A percentile compares a stretch with the other conserved stretches of the same genome.
Evolutionary conservation across 2,113 vertebrate genomes (phyloP).

Genomic region (Triplophysa rosa): DNA sequence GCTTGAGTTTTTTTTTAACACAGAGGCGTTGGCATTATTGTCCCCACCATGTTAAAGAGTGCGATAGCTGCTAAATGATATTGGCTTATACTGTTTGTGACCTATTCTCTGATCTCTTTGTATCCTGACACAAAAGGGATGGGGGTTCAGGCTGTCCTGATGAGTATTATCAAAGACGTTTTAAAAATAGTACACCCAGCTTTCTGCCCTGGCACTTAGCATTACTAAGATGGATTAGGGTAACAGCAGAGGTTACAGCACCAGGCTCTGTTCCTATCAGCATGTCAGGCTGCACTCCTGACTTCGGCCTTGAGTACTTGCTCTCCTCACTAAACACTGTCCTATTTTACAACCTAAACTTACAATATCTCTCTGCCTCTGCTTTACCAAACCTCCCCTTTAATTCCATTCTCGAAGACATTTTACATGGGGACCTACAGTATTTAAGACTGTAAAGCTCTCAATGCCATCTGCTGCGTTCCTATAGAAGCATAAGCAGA

Average conservation of each 20-base stretch:
- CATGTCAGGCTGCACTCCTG: slow-evolving; percentile 33
- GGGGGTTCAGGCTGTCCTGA: slow-evolving; percentile 26
- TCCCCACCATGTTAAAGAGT: neutral
- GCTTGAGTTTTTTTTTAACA: neutral
- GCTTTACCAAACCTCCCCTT: neutral
- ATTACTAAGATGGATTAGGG: slow-evolving; percentile 53
- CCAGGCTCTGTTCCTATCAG: slow-evolving; percentile 33
- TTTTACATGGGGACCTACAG: neutral
- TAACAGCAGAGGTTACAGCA: slow-evolving; percentile 51
- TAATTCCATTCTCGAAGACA: neutral
- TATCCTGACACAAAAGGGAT: slow-evolving; percentile 31
- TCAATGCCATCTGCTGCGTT: neutral
- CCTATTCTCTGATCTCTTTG: slow-evolving; percentile 30
- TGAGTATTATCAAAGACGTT: slow-evolving; percentile 47
- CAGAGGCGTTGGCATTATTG: neutral
- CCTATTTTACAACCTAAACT: slow-evolving; percentile 33
- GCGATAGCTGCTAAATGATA: neutral
- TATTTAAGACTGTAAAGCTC: neutral
- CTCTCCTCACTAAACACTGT: slow-evolving; percentile 24
- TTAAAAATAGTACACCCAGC: slow-evolving; percentile 46
- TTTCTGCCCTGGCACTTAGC: slow-evolving; percentile 42
- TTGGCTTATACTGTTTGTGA: slow-evolving; percentile 12
- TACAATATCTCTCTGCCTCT: neutral
- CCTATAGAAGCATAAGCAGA: neutral
- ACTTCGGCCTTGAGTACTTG: slow-evolving; percentile 13